Evolutionary conservation across 1,140 invertebrate genomes (phyloP), one percentile per base, ranked within the genome.

Genomic region (Globodera ellingtonae): DNA sequence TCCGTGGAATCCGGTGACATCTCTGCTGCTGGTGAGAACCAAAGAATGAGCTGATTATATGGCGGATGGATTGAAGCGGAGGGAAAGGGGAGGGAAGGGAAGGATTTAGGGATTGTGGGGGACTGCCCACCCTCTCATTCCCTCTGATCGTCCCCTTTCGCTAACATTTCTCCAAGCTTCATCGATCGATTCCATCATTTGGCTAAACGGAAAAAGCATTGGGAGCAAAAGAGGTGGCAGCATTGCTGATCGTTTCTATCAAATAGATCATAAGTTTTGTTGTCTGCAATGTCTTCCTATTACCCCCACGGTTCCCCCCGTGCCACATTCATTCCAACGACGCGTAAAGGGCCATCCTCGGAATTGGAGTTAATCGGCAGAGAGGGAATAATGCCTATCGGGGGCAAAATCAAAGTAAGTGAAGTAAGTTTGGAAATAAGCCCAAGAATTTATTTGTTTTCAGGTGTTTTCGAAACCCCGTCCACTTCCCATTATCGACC

Each of bases 401-500:
- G 67, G 3, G 67, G 67, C 24, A 35, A 47, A 70, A 35, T 13
- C 3, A 21, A 15, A 6, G 46, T 70, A 44, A 44, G 67, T 70
- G 24, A 4, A 9, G 35, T 35, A 2, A 35, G 35, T 35, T 35
- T 35, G 66, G 8, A 67, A 67, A 7, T 21, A 18, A 67, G 15
- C 18, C 8, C n/a, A 44, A 3, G 46, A 24, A 44, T 21, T 5
- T 24, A 70, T 9, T 24, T 6, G 46, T 6, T 15, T 70, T 70
- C 21, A 35, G 46, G 10, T 70, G 67, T 10, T 70, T 70, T 70
- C 46, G 7, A 47, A 46, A 2, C 13, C 50, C 48, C 59, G 75
- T 77, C 52, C 75, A 24, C 52, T 69, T 52, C 75, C 75, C 4
- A n/a, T 67, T 8, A 77, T 24, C 21, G 75, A 77, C 47, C 65